These are phyloP conservation scores for Lordiphosa fenestrarum DNA, from an alignment of 2,888 invertebrate species.

Conservation along the genomic window DNA sequence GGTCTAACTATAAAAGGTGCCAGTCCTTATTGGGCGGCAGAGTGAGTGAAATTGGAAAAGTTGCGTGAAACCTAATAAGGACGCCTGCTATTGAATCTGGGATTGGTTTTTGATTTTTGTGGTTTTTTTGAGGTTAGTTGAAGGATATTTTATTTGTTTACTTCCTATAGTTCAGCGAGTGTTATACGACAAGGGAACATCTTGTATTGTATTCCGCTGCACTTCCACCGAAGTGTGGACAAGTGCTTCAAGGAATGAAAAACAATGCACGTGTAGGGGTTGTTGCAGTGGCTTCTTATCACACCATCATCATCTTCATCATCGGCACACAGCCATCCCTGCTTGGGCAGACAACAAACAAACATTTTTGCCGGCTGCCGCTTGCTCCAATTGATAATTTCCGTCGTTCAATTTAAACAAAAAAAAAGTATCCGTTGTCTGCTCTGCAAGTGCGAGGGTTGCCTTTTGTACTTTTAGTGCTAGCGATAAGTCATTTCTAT, in stretches of 20 bases:
- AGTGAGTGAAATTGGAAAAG: conserved; percentile 10
- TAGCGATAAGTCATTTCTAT: too few relatives aligned
- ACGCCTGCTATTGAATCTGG: not conserved
- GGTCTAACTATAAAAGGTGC: conserved; percentile 15
- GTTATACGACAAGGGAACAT: conserved; percentile 42
- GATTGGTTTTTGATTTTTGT: conserved; percentile 5
- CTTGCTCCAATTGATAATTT: conserved; percentile 65
- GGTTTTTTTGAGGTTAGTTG: conserved; percentile 24
- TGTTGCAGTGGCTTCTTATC: conserved; percentile 50
- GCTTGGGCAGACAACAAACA: conserved; percentile 36
- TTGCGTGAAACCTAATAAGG: conserved; percentile 10
- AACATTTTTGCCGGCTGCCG: conserved; percentile 33
- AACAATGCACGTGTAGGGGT: conserved; percentile 52
- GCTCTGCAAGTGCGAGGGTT: not conserved
- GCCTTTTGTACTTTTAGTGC: too few relatives aligned
- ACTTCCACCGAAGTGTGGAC: conserved; percentile 25
- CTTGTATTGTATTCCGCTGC: not conserved
- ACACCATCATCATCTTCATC: conserved; percentile 23
- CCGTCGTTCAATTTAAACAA: conserved; percentile 60
- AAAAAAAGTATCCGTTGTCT: conserved; percentile 15
- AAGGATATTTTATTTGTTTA: conserved; percentile 16
- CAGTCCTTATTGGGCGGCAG: conserved; percentile 39
- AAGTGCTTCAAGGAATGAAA: conserved; percentile 37
- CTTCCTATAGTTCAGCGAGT: conserved; percentile 21
- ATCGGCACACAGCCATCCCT: conserved; percentile 43